phyloP scores from a whole-genome alignment of 2,797 vertebrate genomes.

The Darevskia nairensis region DNA sequence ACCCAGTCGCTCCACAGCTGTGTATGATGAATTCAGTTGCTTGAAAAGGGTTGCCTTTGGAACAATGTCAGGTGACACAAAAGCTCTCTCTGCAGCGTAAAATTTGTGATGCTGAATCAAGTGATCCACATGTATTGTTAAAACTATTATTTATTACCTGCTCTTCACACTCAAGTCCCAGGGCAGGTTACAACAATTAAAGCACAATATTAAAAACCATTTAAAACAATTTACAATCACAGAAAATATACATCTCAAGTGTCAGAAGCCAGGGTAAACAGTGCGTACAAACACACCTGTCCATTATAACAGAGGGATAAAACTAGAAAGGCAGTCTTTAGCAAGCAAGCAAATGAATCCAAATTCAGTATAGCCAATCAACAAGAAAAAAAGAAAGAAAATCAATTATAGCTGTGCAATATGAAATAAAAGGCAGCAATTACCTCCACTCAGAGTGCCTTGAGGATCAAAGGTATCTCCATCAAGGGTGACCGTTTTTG shows the following conservation, averaged over 20 bases:
- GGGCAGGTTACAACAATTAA: no score
- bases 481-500: conserved; percentile 90
- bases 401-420: neutral
- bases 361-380: neutral
- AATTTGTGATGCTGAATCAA: neutral
- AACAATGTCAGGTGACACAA: neutral
- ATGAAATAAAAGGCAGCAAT: conserved; percentile 48
- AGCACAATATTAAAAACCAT: no score
- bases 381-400: neutral
- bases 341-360: neutral
- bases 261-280: no score
- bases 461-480: conserved; percentile 96
- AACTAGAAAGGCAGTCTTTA: neutral
- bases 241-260: no score
- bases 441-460: conserved; percentile 96
- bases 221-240: no score
- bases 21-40: neutral
- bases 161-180: no score
- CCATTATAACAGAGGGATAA: no score
- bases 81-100: no score
- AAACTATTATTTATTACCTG: neutral
- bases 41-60: neutral
- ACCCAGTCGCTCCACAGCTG: neutral
- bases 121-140: neutral
- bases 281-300: neutral